Conservation (phyloP, 2,797 vertebrate genomes). For the Manis pentadactyla region DNA sequence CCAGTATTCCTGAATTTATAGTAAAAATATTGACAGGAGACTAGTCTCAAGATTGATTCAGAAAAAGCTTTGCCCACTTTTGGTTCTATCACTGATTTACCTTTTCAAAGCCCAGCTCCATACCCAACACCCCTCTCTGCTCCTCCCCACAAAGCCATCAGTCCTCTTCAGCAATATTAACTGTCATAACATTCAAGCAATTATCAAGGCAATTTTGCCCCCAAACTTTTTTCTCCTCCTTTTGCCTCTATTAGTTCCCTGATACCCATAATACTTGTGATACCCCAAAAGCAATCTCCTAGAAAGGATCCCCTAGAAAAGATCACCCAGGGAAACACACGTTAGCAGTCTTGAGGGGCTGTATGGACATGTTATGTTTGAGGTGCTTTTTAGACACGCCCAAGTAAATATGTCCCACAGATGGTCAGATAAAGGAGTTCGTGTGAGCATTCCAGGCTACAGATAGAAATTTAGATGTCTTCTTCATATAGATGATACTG, state of each 20-base stretch:
- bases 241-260: neutral
- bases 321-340: neutral
- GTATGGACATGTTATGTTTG: neutral
- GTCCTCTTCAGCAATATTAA: neutral
- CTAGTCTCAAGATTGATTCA: neutral
- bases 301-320: neutral
- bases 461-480: neutral
- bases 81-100: neutral
- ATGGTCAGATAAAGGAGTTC: neutral
- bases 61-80: neutral
- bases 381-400: neutral
- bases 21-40: neutral
- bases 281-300: neutral
- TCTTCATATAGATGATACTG: accelerated
- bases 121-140: neutral
- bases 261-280: neutral
- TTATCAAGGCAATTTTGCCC: neutral
- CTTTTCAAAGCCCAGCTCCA: neutral
- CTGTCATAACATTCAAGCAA: neutral
- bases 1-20: neutral
- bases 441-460: no score
- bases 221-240: neutral
- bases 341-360: neutral
- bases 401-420: neutral
- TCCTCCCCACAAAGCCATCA: neutral